Percentiles rank a stretch among this genome's conserved stretches.
Conservation (phyloP, 2,113 vertebrate species). For the Asarcornis scutulata region DNA sequence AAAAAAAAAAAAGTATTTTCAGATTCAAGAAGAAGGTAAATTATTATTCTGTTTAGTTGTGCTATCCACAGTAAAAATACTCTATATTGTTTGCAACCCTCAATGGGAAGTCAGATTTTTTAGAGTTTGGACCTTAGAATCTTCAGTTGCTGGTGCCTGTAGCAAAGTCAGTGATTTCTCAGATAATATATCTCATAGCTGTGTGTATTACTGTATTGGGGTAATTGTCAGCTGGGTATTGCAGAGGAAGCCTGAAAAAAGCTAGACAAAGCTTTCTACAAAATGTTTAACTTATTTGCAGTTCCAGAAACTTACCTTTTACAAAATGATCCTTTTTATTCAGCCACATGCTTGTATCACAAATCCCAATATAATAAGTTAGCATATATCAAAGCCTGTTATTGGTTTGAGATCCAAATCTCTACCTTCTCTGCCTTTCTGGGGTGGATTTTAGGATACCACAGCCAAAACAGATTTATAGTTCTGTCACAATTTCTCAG, state of each 20-base stretch:
- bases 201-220: neutral
- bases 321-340: constrained; percentile 21
- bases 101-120: neutral
- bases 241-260: neutral
- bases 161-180: constrained; percentile 41
- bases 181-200: constrained; percentile 7
- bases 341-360: neutral
- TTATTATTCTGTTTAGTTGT: neutral
- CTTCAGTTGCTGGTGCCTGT: neutral
- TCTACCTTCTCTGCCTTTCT: constrained; percentile 10
- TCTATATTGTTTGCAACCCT: neutral
- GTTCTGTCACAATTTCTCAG: neutral
- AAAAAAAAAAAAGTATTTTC: neutral
- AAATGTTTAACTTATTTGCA: constrained; percentile 14
- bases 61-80: neutral
- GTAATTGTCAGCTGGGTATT: neutral
- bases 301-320: constrained; percentile 1
- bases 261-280: neutral
- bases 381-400: constrained; percentile 1
- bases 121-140: neutral
- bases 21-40: neutral
- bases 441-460: constrained; percentile 15
- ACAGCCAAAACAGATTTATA: neutral
- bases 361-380: constrained; percentile 22
- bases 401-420: constrained; percentile 31